Conservation (phyloP, 92 coral and sea anemone genomes). For the Parazoanthus darwini region DNA sequence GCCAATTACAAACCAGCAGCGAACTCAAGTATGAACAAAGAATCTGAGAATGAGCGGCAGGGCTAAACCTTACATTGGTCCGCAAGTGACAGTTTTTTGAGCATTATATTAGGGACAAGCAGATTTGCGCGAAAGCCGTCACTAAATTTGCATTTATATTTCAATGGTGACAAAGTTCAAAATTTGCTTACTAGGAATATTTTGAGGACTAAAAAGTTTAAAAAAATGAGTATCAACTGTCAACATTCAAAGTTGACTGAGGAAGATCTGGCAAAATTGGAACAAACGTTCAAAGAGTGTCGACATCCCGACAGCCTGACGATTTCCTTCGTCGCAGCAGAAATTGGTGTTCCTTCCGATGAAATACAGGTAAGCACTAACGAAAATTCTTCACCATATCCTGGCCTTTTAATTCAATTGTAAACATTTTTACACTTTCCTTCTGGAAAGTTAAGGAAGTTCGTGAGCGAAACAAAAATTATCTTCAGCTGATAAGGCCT, state of each 20-base stretch:
- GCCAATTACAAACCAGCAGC: neutral
- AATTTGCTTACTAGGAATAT: neutral
- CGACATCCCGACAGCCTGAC: slow-evolving; percentile 66
- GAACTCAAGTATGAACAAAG: slow-evolving; percentile 5
- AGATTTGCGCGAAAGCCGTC: neutral
- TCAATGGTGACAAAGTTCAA: neutral
- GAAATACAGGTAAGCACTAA: slow-evolving; percentile 58
- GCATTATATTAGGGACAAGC: neutral
- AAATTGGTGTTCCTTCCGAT: slow-evolving; percentile 68
- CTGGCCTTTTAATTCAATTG: neutral
- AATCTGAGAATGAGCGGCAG: neutral
- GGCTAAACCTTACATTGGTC: neutral
- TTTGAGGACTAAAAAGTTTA: neutral
- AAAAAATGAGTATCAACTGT: slow-evolving; percentile 20
- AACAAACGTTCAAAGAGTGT: slow-evolving; percentile 69
- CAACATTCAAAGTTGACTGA: slow-evolving; percentile 25
- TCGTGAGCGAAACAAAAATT: neutral
- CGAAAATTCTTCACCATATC: neutral
- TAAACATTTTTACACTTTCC: neutral
- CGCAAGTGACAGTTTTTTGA: slow-evolving; percentile 9
- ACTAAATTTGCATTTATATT: slow-evolving; percentile 24
- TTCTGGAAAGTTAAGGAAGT: neutral
- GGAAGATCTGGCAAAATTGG: slow-evolving; percentile 51
- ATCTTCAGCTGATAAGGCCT: neutral
- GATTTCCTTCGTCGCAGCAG: slow-evolving; percentile 70